phyloP scores from a whole-genome alignment of 2,888 invertebrate genomes.

The Schizotus pectinicornis region DNA sequence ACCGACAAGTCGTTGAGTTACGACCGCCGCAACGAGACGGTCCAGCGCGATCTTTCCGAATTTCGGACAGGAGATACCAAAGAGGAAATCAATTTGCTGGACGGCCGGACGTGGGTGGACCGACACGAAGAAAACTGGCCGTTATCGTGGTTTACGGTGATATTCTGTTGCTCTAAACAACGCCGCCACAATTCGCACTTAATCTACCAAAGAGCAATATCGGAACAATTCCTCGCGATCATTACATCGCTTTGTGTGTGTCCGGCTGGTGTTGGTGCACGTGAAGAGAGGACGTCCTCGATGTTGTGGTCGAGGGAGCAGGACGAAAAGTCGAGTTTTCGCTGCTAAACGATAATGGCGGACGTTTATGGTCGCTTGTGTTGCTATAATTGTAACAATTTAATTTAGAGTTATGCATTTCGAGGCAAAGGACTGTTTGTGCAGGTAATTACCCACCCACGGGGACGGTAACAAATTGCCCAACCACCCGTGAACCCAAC shows the following conservation, averaged over 20 bases:
- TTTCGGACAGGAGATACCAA: too few species aligned
- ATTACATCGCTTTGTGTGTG: slow-evolving; percentile 10
- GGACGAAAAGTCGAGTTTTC: too few species aligned
- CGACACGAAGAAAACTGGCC: slow-evolving; percentile 32
- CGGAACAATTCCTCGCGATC: slow-evolving; percentile 8
- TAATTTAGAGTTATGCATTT: slow-evolving; percentile 17
- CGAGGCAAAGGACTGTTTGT: not conserved
- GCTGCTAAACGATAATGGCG: slow-evolving; percentile 11
- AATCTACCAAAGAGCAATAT: slow-evolving; percentile 9
- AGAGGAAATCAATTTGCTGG: slow-evolving; percentile 33
- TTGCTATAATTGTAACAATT: slow-evolving; percentile 19
- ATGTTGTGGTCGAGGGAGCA: too few species aligned
- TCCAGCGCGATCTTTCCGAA: too few species aligned
- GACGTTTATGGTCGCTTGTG: slow-evolving; percentile 19
- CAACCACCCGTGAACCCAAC: too few species aligned
- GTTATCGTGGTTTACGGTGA: slow-evolving; percentile 36
- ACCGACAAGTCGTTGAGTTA: too few species aligned
- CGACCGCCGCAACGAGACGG: too few species aligned
- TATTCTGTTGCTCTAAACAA: slow-evolving; percentile 31
- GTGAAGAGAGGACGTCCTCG: too few species aligned
- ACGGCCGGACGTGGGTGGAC: slow-evolving; percentile 35
- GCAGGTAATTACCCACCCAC: too few species aligned
- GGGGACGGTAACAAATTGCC: too few species aligned
- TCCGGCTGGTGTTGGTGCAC: too few species aligned
- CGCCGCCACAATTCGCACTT: slow-evolving; percentile 27